phyloP scores from a whole-genome alignment of 2,888 invertebrate species.

The Lithophane semibrunnea region DNA sequence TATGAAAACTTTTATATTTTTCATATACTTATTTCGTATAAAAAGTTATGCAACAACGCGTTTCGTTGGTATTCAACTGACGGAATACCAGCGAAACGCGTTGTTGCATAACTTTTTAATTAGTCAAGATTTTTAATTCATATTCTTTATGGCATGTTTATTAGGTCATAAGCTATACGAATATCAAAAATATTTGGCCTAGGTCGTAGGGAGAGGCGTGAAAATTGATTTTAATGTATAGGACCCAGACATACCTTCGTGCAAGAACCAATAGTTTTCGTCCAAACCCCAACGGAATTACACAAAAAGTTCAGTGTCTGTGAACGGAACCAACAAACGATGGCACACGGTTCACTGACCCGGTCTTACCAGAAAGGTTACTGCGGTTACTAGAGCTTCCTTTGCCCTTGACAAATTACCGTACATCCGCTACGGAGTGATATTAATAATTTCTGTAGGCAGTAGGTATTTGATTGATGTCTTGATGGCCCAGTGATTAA shows the following conservation, averaged over 20 bases:
- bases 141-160: too few relatives aligned
- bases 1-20: too few relatives aligned
- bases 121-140: too few relatives aligned
- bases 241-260: neutral
- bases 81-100: too few relatives aligned
- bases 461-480: neutral
- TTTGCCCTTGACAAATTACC: neutral
- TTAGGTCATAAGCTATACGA: too few relatives aligned
- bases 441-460: neutral
- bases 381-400: neutral
- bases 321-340: slow-evolving; percentile 9
- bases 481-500: too few relatives aligned
- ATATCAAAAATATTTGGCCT: too few relatives aligned
- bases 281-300: neutral
- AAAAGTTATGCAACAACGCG: too few relatives aligned
- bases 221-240: neutral
- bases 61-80: too few relatives aligned
- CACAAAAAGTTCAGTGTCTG: slow-evolving; percentile 19
- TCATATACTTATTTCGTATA: too few relatives aligned
- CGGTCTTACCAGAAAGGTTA: neutral
- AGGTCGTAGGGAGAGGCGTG: too few relatives aligned
- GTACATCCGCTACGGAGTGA: neutral
- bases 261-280: neutral
- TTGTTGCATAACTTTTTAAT: too few relatives aligned
- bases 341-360: slow-evolving; percentile 27